Percentiles rank a stretch among this genome's conserved stretches.
These are phyloP conservation scores for Bothrops jararaca DNA, from an alignment of 2,113 vertebrate species.

Conservation along the genomic window DNA sequence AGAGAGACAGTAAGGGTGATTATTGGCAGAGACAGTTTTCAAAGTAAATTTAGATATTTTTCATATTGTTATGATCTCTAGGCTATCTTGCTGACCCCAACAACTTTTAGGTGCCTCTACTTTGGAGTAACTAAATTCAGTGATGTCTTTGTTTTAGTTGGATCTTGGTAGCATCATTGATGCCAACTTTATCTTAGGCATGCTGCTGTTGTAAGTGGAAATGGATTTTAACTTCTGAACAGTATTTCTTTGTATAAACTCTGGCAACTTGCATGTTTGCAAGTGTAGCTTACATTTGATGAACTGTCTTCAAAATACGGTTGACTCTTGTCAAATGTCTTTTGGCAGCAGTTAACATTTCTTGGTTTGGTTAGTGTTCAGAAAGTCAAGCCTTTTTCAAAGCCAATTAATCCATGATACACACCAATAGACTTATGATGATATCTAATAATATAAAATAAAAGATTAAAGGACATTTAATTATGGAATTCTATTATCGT, in stretches of 20 bases:
- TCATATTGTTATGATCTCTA: not conserved
- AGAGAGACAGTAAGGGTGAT: not conserved
- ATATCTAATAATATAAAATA: not conserved
- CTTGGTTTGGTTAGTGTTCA: not conserved
- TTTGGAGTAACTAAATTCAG: not conserved
- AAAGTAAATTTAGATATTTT: not conserved
- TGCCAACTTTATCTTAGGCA: constrained; percentile 10
- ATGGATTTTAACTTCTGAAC: not conserved
- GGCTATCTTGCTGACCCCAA: not conserved
- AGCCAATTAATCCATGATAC: not conserved
- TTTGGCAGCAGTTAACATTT: not conserved
- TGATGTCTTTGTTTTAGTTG: constrained; percentile 15
- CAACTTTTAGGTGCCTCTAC: not conserved
- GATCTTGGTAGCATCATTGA: not conserved
- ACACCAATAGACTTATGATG: not conserved
- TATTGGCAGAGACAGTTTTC: not conserved
- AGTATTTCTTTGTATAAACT: constrained; percentile 20
- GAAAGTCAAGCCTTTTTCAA: not conserved
- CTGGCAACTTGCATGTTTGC: not conserved
- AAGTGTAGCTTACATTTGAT: not conserved
- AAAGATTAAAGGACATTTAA: not conserved
- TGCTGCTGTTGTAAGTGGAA: constrained; percentile 7
- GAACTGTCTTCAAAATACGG: not conserved
- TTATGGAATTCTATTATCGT: not conserved
- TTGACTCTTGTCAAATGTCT: not conserved